Base-by-base conservation (phyloP, 35 echinoderm and acorn worm genomes). In the Apostichopus parvimensis region DNA sequence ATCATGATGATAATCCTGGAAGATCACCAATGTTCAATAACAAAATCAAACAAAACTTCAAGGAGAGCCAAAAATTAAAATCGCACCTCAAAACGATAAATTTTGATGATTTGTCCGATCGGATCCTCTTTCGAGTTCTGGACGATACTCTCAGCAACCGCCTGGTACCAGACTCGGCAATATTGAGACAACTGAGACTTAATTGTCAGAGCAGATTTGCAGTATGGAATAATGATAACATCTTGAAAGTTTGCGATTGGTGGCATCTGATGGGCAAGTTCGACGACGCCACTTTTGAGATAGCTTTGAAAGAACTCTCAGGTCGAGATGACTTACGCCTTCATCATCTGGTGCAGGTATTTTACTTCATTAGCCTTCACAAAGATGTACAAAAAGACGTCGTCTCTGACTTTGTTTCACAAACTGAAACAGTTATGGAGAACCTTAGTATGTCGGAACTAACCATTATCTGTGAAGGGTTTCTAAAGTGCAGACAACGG, bases 201-300 rank as follows among this genome's bases (percentile, higher is more conserved):
- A 75, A 66, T 55, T 88, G 86, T 73, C 23, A 25, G 0, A 17
- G 9, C 7, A 60, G 6, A 64, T 72, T 88, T 54, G 9, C 45
- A 22, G 25, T 18, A 72, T 88, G 86, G 86, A 64, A 52, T 6
- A 73, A 0, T 6, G 25, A 88, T 66, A 68, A 26, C 8, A n/a
- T 88, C 34, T 73, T 88, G 25, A 88, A 73, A 88, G 61, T 72
- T 52, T 88, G 60, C 11, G 86, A 88, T 75, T 88, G 86, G 86
- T 88, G 86, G 86, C 57, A 26, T 73, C 64, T 66, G 68, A 13
- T 88, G 7, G 86, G 34, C 45, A 73, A 72, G 68, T 72, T 88
- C 5, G 86, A 88, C 2, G 52, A 65, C n/a, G 25, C 12, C 12
- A 24, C 62, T 18, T 88, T 88, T 17, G 21, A 58, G 14, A 68